These are phyloP conservation scores for Beroe forskalii DNA, from an alignment of 37 sponge, comb jelly and placozoan genomes.

Conservation along the genomic window DNA sequence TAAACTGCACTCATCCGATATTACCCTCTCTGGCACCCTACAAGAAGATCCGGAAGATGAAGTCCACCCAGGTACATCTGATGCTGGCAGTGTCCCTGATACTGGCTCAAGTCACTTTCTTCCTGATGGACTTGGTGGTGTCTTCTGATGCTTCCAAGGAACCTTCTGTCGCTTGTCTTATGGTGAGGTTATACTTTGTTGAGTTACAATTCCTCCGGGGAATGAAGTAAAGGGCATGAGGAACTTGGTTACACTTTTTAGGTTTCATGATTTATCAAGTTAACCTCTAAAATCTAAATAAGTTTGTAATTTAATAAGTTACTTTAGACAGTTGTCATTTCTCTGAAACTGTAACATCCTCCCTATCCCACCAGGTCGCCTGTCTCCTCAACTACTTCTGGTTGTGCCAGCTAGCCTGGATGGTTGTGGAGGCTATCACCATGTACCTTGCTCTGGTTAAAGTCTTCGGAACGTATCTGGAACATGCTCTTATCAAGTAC, in stretches of 20 bases:
- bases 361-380: neutral
- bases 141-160: neutral
- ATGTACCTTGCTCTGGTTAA: conserved; percentile 14
- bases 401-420: conserved; percentile 3
- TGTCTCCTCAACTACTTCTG: conserved; percentile 36
- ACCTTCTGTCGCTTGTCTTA: neutral
- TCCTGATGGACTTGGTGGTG: conserved; percentile 16
- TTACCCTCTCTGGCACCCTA: too few species aligned
- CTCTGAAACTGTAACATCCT: too few species aligned
- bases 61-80: neutral
- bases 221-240: too few species aligned
- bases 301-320: too few species aligned
- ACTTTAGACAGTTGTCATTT: too few species aligned
- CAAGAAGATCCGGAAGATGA: neutral
- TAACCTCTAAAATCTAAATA: too few species aligned
- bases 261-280: too few species aligned
- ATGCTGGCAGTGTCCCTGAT: neutral
- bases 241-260: too few species aligned
- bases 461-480: neutral
- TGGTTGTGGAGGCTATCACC: conserved; percentile 21
- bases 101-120: neutral
- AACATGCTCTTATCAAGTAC: neutral
- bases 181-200: neutral
- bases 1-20: too few species aligned
- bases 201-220: too few species aligned